Evolutionary conservation across 2,113 vertebrate species (phyloP).

Genomic region (Mellivora capensis): DNA sequence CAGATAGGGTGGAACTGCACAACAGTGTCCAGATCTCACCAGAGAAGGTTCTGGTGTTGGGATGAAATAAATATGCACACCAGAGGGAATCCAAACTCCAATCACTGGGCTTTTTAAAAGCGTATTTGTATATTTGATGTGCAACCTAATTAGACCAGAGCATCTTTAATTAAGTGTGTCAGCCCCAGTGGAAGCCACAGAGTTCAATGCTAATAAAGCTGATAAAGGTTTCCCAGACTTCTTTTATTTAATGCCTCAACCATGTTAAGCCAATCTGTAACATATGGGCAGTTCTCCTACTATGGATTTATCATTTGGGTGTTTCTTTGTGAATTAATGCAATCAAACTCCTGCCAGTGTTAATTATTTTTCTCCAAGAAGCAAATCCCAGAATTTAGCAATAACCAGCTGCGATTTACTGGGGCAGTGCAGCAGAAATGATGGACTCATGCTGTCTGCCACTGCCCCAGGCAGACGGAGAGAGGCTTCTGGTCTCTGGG

Average conservation of each 20-base stretch:
- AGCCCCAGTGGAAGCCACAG: constrained; percentile 84
- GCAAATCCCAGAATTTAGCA: constrained; percentile 82
- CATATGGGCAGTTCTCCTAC: constrained; percentile 85
- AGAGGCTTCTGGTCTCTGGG: background rate
- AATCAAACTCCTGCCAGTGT: constrained; percentile 83
- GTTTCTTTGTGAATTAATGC: constrained; percentile 84
- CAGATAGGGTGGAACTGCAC: background rate
- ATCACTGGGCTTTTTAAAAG: constrained; percentile 73
- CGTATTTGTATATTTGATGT: constrained; percentile 85
- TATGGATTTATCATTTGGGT: constrained; percentile 83
- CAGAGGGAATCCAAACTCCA: constrained; percentile 72
- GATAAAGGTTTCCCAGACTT: constrained; percentile 85
- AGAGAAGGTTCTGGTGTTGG: background rate
- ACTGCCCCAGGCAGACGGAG: background rate
- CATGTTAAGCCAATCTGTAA: constrained; percentile 87
- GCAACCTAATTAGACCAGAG: constrained; percentile 87
- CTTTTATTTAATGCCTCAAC: constrained; percentile 87
- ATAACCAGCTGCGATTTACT: constrained; percentile 79
- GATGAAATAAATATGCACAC: constrained; percentile 76
- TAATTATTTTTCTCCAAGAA: constrained; percentile 85
- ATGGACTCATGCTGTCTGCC: constrained; percentile 23
- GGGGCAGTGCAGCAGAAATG: background rate
- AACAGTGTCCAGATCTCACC: background rate
- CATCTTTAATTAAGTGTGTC: constrained; percentile 88
- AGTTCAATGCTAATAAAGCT: constrained; percentile 87